A percentile compares a stretch with the other conserved stretches of the same genome.
These are phyloP conservation scores for Phasianus colchicus DNA, from an alignment of 2,113 vertebrate species.

Conservation along the genomic window DNA sequence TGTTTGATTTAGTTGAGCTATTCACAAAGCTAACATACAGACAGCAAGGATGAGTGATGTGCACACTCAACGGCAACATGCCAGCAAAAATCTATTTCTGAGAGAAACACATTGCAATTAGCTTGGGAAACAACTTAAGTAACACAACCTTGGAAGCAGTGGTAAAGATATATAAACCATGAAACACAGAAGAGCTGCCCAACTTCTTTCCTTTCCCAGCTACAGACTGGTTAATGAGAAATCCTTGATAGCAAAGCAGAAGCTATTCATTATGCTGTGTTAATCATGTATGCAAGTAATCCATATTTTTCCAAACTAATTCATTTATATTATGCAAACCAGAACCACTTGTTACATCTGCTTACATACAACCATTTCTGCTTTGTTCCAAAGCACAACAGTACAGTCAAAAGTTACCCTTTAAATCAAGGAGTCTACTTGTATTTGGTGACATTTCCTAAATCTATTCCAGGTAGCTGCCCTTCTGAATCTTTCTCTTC, in stretches of 20 bases:
- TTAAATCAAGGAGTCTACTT: background rate
- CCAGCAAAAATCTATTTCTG: background rate
- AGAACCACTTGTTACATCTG: background rate
- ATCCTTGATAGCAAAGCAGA: background rate
- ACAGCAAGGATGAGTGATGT: background rate
- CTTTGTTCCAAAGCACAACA: background rate
- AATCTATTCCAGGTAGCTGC: background rate
- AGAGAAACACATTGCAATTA: background rate
- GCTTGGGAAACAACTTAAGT: background rate
- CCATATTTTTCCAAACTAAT: background rate
- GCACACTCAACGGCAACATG: background rate
- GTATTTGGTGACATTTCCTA: background rate
- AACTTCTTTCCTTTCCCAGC: background rate
- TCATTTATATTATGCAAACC: background rate
- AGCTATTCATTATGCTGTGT: background rate
- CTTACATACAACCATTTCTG: background rate
- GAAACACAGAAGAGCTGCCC: background rate
- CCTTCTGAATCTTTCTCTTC: background rate
- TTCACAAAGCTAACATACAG: background rate
- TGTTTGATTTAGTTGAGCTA: background rate
- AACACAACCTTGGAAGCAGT: background rate
- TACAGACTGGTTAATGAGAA: background rate
- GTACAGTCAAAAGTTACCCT: background rate
- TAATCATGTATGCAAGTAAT: fast-evolving
- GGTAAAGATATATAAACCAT: background rate